phyloP scores from a whole-genome alignment of 2,113 vertebrate species.

The Lepus europaeus region DNA sequence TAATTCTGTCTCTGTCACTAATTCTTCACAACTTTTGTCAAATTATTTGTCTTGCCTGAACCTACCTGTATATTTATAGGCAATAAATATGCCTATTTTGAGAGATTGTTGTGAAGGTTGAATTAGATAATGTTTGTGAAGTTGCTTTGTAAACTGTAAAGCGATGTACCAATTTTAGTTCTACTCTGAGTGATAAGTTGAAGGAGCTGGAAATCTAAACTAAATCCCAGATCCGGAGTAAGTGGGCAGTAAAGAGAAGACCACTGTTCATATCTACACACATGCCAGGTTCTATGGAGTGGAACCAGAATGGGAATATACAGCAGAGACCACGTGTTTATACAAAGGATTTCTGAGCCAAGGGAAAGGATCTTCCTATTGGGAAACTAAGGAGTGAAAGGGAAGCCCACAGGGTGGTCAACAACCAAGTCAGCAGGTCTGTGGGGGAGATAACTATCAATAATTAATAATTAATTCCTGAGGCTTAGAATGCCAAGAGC shows the following conservation, averaged over 20 bases:
- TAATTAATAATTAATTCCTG: neutral
- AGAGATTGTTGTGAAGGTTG: neutral
- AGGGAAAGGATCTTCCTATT: neutral
- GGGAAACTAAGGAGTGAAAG: neutral
- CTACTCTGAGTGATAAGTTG: neutral
- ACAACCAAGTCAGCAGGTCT: neutral
- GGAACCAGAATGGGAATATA: neutral
- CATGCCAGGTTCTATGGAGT: neutral
- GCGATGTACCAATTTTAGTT: neutral
- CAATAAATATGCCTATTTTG: neutral
- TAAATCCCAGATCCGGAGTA: neutral
- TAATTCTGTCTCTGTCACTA: neutral
- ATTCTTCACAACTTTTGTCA: neutral
- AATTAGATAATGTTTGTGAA: neutral
- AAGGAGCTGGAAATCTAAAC: neutral
- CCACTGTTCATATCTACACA: neutral
- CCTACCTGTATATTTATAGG: neutral
- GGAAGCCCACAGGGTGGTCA: neutral
- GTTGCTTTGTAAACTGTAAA: neutral
- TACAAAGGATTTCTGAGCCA: neutral
- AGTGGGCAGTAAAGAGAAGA: neutral
- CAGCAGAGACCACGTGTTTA: neutral
- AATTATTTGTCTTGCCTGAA: slow-evolving; percentile 16
- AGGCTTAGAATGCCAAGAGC: neutral
- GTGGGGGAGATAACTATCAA: neutral